These are phyloP conservation scores for Bryconaethiops microstoma DNA, from an alignment of 2,797 vertebrate genomes.

Conservation along the genomic window DNA sequence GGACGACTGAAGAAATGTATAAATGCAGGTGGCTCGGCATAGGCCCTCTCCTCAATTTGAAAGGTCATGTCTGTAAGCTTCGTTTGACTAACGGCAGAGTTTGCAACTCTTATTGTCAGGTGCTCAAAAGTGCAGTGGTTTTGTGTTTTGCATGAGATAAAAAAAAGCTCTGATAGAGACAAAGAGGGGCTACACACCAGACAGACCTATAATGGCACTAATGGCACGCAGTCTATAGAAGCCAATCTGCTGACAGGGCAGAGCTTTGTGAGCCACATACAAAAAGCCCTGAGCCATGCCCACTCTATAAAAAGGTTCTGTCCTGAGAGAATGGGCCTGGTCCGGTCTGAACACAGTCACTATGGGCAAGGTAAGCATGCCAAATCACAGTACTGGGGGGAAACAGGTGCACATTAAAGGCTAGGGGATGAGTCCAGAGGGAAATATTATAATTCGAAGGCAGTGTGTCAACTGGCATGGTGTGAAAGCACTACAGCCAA, in stretches of 20 bases:
- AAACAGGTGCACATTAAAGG: not conserved
- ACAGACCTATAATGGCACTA: constrained; percentile 65
- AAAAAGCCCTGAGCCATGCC: constrained; percentile 71
- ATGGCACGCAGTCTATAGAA: constrained; percentile 67
- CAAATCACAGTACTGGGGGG: constrained; percentile 6
- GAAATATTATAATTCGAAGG: no score
- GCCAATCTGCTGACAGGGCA: constrained; percentile 73
- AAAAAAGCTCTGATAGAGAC: constrained; percentile 68
- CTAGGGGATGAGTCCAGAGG: not conserved
- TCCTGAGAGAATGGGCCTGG: constrained; percentile 54
- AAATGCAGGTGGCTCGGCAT: not conserved
- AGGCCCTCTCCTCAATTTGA: constrained; percentile 25
- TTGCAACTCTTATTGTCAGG: constrained; percentile 71
- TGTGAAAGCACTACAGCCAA: not conserved
- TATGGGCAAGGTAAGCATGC: constrained; percentile 79
- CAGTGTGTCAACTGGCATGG: not conserved
- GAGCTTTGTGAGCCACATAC: constrained; percentile 70
- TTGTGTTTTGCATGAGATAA: constrained; percentile 66
- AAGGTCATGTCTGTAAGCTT: constrained; percentile 48
- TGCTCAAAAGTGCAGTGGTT: constrained; percentile 71
- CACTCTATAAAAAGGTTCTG: constrained; percentile 76
- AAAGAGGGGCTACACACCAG: constrained; percentile 66
- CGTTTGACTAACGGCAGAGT: constrained; percentile 71
- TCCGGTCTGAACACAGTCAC: constrained; percentile 68
- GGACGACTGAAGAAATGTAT: not conserved